Base-by-base conservation (phyloP, 1,140 invertebrate species). In the Drosophila pseudoananassae region DNA sequence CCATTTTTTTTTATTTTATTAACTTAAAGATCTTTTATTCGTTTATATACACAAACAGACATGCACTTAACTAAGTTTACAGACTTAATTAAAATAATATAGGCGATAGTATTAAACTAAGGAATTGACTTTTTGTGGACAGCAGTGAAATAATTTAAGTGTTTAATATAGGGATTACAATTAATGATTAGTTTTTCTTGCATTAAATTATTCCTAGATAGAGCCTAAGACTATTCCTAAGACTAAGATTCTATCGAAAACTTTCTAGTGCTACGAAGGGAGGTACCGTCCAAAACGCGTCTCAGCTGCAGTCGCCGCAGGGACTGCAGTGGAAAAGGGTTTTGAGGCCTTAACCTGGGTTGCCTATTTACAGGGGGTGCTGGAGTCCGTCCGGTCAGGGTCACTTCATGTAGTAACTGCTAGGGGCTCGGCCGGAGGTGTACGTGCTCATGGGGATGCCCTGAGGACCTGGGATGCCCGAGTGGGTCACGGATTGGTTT, bases 361-460 rank as follows among this genome's bases (percentile, higher is more conserved):
- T 74, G 60, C 64, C 47, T 87, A 87, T 87, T 58, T 87, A 87
- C 82, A 88, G 83, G 59, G 63, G 51, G 56, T 46, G n/a, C n/a
- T 29, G 45, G 15, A 7, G 2, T 29, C 20, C 9, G 4, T 36
- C 33, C 33, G 33, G 14, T 15, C 15, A n/a, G 5, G 49, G 36
- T 83, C 57, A 92, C 69, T 92, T 92, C 90, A 92, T 91, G 69
- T 92, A 92, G 54, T 92, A 92, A 72, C 87, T 90, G 61, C 87
- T 88, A 45, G 92, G 91, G 59, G 92, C 78, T 29, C 93, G 91
- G n/a, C 92, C 90, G 20, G 92, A 91, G 29, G 92, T 94, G 90
- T 96, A 96, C 3, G 95, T 96, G 61, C 94, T 95, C 93, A 96
- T 93, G 43, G 95, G 95, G 72, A 96, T 94, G 93, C 78, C 94